A percentile compares a stretch with the other conserved stretches of the same genome.
Evolutionary conservation across 1,140 invertebrate species (phyloP).

Genomic region (Drosophila ercepeae): DNA sequence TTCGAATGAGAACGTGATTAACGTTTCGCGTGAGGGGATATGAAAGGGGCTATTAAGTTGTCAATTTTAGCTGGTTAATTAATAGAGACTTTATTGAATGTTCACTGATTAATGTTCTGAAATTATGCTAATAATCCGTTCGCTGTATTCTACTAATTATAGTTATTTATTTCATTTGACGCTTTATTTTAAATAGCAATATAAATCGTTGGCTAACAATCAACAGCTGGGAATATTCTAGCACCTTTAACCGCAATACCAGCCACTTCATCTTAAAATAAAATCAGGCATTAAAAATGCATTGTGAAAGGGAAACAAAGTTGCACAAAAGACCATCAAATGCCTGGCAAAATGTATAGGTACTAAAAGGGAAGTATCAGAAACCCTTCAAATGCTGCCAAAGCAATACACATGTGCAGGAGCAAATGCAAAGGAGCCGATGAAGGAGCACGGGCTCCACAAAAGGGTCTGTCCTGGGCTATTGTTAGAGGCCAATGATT

Average conservation of each 20-base stretch:
- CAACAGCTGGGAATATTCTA: background rate
- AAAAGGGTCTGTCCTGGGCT: slow-evolving; percentile 14
- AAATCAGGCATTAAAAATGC: slow-evolving; percentile 49
- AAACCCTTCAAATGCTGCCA: slow-evolving; percentile 31
- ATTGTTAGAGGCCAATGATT: slow-evolving; percentile 57
- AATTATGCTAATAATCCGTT: slow-evolving; percentile 8
- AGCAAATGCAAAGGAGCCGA: slow-evolving; percentile 1
- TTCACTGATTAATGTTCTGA: slow-evolving; percentile 12
- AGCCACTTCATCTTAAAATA: slow-evolving; percentile 14
- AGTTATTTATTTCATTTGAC: background rate
- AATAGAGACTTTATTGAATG: slow-evolving; percentile 5
- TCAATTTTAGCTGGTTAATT: slow-evolving; percentile 8
- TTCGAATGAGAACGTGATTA: slow-evolving; percentile 22
- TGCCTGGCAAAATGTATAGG: slow-evolving; percentile 10
- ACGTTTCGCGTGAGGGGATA: slow-evolving; percentile 1
- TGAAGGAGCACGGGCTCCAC: slow-evolving; percentile 2
- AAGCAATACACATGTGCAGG: slow-evolving; percentile 29
- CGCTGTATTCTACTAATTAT: slow-evolving; percentile 10
- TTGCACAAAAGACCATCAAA: slow-evolving; percentile 41
- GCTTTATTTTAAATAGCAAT: background rate
- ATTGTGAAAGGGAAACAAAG: slow-evolving; percentile 32
- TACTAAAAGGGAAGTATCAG: slow-evolving; percentile 18
- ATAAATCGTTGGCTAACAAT: background rate
- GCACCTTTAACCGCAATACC: background rate
- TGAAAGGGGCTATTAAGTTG: slow-evolving; percentile 13